Evolutionary conservation across 2,113 vertebrate species (phyloP), one percentile per base, ranked within the genome.

Genomic region (Motacilla tschutschensis): DNA sequence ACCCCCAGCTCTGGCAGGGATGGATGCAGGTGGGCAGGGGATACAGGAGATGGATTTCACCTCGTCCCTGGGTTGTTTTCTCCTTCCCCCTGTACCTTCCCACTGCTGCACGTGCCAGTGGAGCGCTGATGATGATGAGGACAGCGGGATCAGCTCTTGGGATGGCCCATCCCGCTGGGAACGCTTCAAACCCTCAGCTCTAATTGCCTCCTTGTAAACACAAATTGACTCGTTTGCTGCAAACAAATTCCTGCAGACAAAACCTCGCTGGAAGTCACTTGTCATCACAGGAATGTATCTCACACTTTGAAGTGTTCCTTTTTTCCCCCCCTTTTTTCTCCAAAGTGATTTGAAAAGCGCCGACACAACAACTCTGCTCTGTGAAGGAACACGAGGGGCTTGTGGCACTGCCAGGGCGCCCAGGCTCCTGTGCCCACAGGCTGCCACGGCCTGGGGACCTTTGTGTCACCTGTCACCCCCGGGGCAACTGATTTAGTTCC

Each of bases 101-200:
- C 8, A 2, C 55, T 17, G 55, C 19, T 17, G 12, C 54, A 8
- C 8, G 33, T 4, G 55, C 60, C 14, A 22, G 25, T 2, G 9
- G 50, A 41, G 55, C 3, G 0, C 0, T 26, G 44, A 7, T 60
- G 66, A 5, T 53, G 62, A 8, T 6, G 73, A 36, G 50, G 19
- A 18, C 1, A 5, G 25, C 1, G 2, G 10, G 67, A 53, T 21
- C 4, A 6, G 78, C 1, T 4, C 51, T 10, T 2, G 67, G 64
- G 59, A 17, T 18, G 50, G 38, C 58, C 44, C 63, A 22, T 55
- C 76, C 77, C 36, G 7, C 60, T 3, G 5, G 36, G 46, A 69
- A 59, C 5, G 25, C 80, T 53, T 65, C 60, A 69, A 8, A 48
- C 60, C 46, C 62, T 25, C 87, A 20, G 72, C 77, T 74, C 14